Conservation (phyloP, 1,140 invertebrate species). For the Epicauta chinensis region DNA sequence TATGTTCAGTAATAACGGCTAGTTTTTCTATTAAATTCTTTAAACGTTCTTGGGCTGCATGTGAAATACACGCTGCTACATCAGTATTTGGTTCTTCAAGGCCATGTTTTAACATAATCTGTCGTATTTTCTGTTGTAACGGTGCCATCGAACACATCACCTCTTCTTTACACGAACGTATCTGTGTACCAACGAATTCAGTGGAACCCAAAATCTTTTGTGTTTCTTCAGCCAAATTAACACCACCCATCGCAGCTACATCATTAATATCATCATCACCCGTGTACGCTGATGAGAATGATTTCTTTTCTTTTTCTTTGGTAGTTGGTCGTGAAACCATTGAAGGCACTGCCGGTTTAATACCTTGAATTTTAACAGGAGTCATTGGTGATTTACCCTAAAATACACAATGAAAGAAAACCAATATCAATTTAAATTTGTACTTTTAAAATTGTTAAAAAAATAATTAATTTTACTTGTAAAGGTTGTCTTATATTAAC, state of each 20-base stretch:
- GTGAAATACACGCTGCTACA: conserved; percentile 85
- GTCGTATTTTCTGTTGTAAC: conserved; percentile 70
- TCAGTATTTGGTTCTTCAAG: conserved; percentile 83
- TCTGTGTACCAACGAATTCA: conserved; percentile 93
- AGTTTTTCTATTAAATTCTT: conserved; percentile 91
- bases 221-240: conserved; percentile 95
- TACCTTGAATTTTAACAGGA: conserved; percentile 31
- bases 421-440: too few species aligned
- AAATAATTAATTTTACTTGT: conserved; percentile 23
- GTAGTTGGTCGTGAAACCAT: conserved; percentile 39
- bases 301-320: conserved; percentile 62
- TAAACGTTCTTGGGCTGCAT: conserved; percentile 90
- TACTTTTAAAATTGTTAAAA: too few species aligned
- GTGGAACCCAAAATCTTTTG: conserved; percentile 92
- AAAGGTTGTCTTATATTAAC: conserved; percentile 34
- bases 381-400: conserved; percentile 17
- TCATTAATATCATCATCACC: conserved; percentile 95
- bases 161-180: conserved; percentile 93
- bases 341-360: conserved; percentile 40
- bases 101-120: conserved; percentile 66
- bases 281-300: conserved; percentile 49
- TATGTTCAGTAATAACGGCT: conserved; percentile 89
- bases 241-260: conserved; percentile 97
- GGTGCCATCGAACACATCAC: conserved; percentile 74
- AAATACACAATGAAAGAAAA: too few species aligned